Evolutionary conservation across 1,140 invertebrate species (phyloP), one percentile per base, ranked within the genome.

Genomic region (Andricus grossulariae): DNA sequence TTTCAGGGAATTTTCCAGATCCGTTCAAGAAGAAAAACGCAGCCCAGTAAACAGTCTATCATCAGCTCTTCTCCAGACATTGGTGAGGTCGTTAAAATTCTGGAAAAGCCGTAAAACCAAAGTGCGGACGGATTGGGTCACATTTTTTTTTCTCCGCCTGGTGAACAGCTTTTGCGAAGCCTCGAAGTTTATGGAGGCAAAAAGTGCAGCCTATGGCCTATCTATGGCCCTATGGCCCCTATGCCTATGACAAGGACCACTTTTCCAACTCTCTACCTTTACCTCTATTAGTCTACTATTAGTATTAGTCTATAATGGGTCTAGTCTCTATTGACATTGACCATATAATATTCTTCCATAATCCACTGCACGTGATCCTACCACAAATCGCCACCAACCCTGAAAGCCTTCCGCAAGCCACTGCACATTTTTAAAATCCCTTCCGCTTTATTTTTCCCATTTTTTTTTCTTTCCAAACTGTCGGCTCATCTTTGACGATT

Each of bases 21-120:
- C 6, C 10, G 39, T 5, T 7, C 8, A 45, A 39, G 39, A 45
- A 45, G 39, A 45, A 45, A 45, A 45, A 45, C 39, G 7, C 39
- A 45, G 10, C 66, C 81, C 71, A 82, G 76, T 80, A 83, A 83
- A 83, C 76, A 71, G 76, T 79, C 60, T 52, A 80, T 82, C 77
- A 76, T 80, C 78, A 78, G 77, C 76, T 80, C 72, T 71, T 70
- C 79, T 79, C 60, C 25, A 19, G 83, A 80, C 80, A 77, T 87
- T 88, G 87, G 80, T 82, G 77, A 51, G 77, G 80, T 85, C 86
- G 84, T 88, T 86, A 88, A 88, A 88, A 88, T 88, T 88, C 85
- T 86, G 84, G 83, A 87, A 88, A 87, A 85, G 86, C 84, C 82
- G 82, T 88, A 88, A 88, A 88, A 86, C 74, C 79, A 72, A 79